phyloP scores from a whole-genome alignment of 2,888 invertebrate species.

The Oegoconia quadripuncta region DNA sequence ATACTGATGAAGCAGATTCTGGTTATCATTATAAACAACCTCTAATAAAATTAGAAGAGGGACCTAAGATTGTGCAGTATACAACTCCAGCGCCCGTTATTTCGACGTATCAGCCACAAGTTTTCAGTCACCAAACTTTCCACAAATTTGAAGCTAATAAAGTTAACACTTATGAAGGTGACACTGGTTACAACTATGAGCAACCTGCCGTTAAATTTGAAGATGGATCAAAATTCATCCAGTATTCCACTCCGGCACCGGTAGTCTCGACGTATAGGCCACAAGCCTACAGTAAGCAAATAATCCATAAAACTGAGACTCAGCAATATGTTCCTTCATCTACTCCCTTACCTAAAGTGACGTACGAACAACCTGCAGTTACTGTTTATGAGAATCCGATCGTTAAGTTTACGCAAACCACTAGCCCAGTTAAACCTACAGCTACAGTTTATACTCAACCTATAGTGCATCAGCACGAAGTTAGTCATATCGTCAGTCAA shows the following conservation, averaged over 20 bases:
- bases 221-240: conserved; percentile 43
- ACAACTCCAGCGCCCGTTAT: conserved; percentile 31
- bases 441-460: conserved; percentile 53
- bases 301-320: conserved; percentile 52
- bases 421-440: conserved; percentile 50
- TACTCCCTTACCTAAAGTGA: conserved; percentile 40
- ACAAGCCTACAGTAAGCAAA: conserved; percentile 56
- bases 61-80: conserved; percentile 23
- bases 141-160: conserved; percentile 49
- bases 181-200: conserved; percentile 46
- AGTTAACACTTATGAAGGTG: conserved; percentile 39
- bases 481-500: conserved; percentile 42
- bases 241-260: conserved; percentile 45
- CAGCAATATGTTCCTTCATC: conserved; percentile 43
- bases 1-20: conserved; percentile 33
- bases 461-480: conserved; percentile 44
- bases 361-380: conserved; percentile 43
- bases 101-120: conserved; percentile 49
- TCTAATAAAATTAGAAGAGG: conserved; percentile 44
- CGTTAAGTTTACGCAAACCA: conserved; percentile 46
- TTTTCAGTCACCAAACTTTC: conserved; percentile 49
- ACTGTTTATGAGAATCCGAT: conserved; percentile 57
- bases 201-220: conserved; percentile 44
- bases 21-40: conserved; percentile 51
- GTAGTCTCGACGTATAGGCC: conserved; percentile 51